Evolutionary conservation across 2,888 invertebrate species (phyloP).

Genomic region (Pandemis cinnamomeana): DNA sequence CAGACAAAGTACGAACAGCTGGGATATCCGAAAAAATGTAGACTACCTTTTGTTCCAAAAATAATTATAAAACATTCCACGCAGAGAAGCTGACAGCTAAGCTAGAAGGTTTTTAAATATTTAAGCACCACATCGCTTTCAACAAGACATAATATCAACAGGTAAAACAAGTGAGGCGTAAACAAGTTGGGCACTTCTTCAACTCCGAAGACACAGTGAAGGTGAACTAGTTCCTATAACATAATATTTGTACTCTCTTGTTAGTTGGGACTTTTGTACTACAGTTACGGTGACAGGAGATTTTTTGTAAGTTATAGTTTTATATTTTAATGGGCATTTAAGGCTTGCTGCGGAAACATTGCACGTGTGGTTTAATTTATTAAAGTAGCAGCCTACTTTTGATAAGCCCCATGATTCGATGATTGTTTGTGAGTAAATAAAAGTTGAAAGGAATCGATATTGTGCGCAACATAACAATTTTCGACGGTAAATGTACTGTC

Average conservation of each 20-base stretch:
- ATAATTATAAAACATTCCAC: background rate
- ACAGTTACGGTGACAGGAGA: background rate
- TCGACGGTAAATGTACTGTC: background rate
- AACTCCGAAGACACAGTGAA: background rate
- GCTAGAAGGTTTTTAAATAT: background rate
- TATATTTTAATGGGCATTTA: background rate
- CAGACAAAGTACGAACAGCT: background rate
- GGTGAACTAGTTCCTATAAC: background rate
- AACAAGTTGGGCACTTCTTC: slow-evolving; percentile 2
- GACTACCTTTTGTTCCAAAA: background rate
- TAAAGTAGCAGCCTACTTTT: background rate
- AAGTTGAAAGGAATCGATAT: background rate
- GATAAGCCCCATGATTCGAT: background rate
- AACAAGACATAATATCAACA: background rate
- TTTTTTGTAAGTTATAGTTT: background rate
- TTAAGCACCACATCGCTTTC: background rate
- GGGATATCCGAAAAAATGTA: background rate
- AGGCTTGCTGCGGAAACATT: background rate
- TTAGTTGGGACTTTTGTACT: background rate
- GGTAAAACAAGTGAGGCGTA: background rate
- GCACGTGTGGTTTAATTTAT: background rate
- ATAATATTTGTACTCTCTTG: background rate
- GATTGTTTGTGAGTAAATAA: background rate
- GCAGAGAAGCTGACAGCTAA: background rate
- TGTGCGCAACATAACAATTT: background rate